phyloP scores from a whole-genome alignment of 2,888 invertebrate genomes.

The Stenoptilia bipunctidactyla region DNA sequence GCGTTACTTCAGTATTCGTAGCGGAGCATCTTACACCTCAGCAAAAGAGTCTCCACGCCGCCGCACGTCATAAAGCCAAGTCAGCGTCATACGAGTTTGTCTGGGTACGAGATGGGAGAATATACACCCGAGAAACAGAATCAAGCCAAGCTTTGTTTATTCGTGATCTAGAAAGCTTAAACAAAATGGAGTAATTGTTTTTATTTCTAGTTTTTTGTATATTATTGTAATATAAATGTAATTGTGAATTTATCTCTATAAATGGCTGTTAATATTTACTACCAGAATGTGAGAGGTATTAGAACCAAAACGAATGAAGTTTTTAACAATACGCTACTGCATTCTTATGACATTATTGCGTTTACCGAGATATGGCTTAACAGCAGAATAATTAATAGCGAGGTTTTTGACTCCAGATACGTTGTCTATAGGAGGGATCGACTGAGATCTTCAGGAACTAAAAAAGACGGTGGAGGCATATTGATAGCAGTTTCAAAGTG shows the following conservation, averaged over 20 bases:
- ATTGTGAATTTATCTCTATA: neutral
- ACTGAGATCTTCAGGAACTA: too few species aligned
- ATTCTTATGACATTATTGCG: constrained; percentile 1
- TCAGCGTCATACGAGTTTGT: neutral
- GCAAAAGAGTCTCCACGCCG: neutral
- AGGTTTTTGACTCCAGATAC: constrained; percentile 1
- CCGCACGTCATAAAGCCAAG: neutral
- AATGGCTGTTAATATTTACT: neutral
- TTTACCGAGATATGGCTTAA: constrained; percentile 3
- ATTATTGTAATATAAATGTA: neutral
- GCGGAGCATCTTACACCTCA: constrained; percentile 4
- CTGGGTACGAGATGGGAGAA: constrained; percentile 1
- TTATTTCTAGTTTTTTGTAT: neutral
- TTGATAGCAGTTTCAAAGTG: too few species aligned
- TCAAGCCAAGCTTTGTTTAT: constrained; percentile 2
- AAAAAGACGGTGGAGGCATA: neutral
- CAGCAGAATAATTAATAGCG: neutral
- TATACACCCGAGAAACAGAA: constrained; percentile 2
- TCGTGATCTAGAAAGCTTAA: neutral
- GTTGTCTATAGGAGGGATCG: neutral
- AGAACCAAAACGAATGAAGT: constrained; percentile 4
- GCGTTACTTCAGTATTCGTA: constrained; percentile 1
- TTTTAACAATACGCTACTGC: neutral
- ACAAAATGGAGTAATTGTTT: neutral
- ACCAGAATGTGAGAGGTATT: constrained; percentile 2